Percentiles rank a stretch among this genome's conserved stretches.
These are phyloP conservation scores for Cairina moschata DNA, from an alignment of 2,113 vertebrate species.

Conservation along the genomic window DNA sequence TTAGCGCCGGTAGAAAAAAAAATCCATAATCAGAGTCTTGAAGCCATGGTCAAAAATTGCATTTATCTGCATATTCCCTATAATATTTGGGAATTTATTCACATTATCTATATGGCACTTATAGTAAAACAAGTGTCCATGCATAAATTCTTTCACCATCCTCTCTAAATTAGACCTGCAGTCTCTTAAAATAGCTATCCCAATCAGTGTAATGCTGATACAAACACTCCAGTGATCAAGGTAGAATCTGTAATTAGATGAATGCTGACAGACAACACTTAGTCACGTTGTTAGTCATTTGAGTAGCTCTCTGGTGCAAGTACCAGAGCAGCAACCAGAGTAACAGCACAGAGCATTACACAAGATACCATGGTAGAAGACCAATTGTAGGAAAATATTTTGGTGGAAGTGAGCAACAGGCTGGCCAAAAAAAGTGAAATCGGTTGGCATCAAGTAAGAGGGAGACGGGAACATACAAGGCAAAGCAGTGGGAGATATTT, in stretches of 20 bases:
- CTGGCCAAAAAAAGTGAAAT: not conserved
- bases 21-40: not conserved
- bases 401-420: not conserved
- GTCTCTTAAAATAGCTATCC: not conserved
- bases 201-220: not conserved
- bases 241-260: not conserved
- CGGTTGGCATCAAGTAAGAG: not conserved
- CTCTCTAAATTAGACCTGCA: not conserved
- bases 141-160: not conserved
- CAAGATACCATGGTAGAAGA: not conserved
- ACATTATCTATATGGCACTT: not conserved
- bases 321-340: not conserved
- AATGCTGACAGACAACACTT: not conserved
- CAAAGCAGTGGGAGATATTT: not conserved
- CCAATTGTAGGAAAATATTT: not conserved
- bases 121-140: not conserved
- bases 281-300: not conserved
- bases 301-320: not conserved
- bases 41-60: not conserved
- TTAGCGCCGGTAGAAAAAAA: not conserved
- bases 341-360: not conserved
- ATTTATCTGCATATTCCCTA: not conserved
- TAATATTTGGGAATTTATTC: not conserved
- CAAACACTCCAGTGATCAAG: not conserved
- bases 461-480: accelerated